These are phyloP conservation scores for Globodera rostochiensis DNA, from an alignment of 1,140 invertebrate genomes.

Conservation along the genomic window DNA sequence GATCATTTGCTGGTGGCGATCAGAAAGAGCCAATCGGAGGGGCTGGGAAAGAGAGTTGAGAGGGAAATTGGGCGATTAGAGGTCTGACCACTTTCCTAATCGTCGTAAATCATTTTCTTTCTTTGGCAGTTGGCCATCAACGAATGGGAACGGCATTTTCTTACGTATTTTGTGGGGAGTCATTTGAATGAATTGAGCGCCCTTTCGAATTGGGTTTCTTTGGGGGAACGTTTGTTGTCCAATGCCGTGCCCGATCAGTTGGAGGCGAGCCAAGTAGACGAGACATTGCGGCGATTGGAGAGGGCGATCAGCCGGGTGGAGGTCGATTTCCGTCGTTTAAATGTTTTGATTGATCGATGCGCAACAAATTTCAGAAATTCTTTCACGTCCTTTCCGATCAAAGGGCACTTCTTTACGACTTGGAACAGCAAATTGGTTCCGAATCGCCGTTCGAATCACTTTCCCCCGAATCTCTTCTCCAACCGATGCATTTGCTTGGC, in stretches of 20 bases:
- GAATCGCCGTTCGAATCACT: background rate
- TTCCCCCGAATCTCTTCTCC: conserved; percentile 23
- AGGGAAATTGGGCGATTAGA: background rate
- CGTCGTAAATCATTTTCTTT: background rate
- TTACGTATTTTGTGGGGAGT: conserved; percentile 14
- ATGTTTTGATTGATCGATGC: background rate
- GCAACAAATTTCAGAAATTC: conserved; percentile 29
- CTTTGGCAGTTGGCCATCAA: background rate
- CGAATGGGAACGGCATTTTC: conserved; percentile 31
- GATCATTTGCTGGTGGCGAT: conserved; percentile 11
- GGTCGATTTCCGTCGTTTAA: conserved; percentile 12
- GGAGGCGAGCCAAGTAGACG: conserved; percentile 26
- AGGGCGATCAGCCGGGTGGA: conserved; percentile 33
- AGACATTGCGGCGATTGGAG: conserved; percentile 36
- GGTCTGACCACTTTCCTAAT: background rate
- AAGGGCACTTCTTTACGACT: conserved; percentile 1
- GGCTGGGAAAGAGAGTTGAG: background rate
- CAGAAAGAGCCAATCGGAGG: conserved; percentile 2
- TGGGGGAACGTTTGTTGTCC: conserved; percentile 33
- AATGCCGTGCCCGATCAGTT: conserved; percentile 25
- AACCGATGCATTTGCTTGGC: conserved; percentile 34
- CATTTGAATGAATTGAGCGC: conserved; percentile 4
- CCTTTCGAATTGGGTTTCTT: conserved; percentile 41
- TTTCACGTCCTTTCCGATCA: conserved; percentile 40
- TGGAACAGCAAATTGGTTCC: conserved; percentile 7